Evolutionary conservation across 2,888 invertebrate species (phyloP).

Genomic region (Sarcophaga rosellei): DNA sequence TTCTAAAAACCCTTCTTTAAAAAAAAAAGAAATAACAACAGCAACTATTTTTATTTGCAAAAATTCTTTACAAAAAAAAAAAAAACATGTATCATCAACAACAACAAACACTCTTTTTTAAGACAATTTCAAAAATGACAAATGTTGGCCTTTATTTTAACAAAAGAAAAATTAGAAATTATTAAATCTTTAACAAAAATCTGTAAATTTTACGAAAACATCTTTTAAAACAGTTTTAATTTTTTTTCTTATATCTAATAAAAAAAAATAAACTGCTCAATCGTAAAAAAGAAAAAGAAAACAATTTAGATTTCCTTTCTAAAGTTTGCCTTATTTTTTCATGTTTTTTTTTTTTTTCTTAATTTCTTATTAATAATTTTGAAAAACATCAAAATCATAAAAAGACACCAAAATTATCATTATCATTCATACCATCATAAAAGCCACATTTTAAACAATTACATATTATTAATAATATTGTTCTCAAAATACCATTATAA

Average conservation of each 20-base stretch:
- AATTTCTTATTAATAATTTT: background rate
- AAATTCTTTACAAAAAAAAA: conserved; percentile 27
- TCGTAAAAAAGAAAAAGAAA: conserved; percentile 18
- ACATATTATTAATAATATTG: conserved; percentile 21
- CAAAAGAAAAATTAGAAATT: conserved; percentile 20
- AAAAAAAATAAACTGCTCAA: conserved; percentile 52
- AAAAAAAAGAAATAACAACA: conserved; percentile 8
- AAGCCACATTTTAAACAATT: conserved; percentile 31
- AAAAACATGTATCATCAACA: background rate
- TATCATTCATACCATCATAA: conserved; percentile 16
- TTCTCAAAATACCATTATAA: conserved; percentile 24
- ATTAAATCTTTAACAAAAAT: background rate
- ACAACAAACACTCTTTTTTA: background rate
- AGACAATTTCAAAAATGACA: conserved; percentile 9
- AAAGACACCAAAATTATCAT: conserved; percentile 47
- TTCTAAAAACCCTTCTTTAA: background rate
- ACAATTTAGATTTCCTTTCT: conserved; percentile 13
- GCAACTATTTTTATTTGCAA: conserved; percentile 39
- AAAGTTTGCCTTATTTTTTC: conserved; percentile 23
- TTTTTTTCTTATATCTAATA: background rate
- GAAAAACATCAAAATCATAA: background rate
- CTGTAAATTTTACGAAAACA: background rate
- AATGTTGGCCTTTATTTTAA: conserved; percentile 38
- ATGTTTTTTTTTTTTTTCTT: conserved; percentile 27
- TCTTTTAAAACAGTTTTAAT: conserved; percentile 22